phyloP scores from a whole-genome alignment of 2,113 vertebrate species.

The Daubentonia madagascariensis region DNA sequence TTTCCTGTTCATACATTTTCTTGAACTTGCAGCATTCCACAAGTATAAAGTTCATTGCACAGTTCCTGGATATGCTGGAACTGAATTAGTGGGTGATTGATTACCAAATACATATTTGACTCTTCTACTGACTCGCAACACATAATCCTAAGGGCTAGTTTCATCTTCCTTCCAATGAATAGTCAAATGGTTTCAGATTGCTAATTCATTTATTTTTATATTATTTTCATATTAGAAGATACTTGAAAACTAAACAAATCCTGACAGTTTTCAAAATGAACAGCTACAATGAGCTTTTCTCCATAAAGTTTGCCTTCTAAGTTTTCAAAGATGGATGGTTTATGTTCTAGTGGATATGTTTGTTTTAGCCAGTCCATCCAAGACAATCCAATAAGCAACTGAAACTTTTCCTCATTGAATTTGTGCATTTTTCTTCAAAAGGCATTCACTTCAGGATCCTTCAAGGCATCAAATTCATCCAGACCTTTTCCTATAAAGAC shows the following conservation, averaged over 20 bases:
- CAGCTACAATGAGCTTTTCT: conserved; percentile 91
- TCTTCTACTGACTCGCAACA: too few species aligned
- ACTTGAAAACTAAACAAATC: conserved; percentile 49
- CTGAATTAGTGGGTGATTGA: too few species aligned
- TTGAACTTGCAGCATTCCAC: too few species aligned
- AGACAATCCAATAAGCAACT: conserved; percentile 89
- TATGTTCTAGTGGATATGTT: conserved; percentile 93
- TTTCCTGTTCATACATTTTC: too few species aligned
- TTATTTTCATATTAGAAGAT: too few species aligned
- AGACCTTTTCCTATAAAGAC: conserved; percentile 93
- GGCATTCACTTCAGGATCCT: conserved; percentile 96
- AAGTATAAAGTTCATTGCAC: too few species aligned
- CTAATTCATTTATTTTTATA: too few species aligned
- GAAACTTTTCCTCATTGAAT: conserved; percentile 94
- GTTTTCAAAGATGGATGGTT: conserved; percentile 84
- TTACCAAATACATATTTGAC: too few species aligned
- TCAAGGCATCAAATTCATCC: conserved; percentile 94
- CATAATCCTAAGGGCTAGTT: too few species aligned
- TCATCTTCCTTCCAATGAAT: too few species aligned
- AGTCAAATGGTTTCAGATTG: too few species aligned
- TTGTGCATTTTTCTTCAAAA: conserved; percentile 95
- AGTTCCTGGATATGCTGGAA: too few species aligned
- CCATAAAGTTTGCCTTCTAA: conserved; percentile 88
- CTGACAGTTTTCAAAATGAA: conserved; percentile 96
- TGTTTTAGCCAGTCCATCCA: conserved; percentile 94